phyloP scores from a whole-genome alignment of 2,888 invertebrate genomes.

The Nemurella pictetii region DNA sequence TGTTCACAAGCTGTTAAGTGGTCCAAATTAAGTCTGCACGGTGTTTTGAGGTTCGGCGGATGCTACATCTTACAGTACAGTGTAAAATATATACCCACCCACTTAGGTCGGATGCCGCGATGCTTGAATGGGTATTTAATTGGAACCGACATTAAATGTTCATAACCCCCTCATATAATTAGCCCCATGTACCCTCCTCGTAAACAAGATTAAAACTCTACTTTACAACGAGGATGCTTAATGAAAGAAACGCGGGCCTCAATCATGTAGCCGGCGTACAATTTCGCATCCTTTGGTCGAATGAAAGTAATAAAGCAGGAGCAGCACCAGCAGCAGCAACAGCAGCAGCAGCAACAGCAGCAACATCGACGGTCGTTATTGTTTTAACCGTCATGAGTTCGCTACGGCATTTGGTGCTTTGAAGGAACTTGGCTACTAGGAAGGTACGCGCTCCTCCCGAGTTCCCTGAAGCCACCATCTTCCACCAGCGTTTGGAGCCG shows the following conservation, averaged over 20 bases:
- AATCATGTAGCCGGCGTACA: not conserved
- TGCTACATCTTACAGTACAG: not conserved
- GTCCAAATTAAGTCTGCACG: not conserved
- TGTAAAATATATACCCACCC: not conserved
- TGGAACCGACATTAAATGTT: not conserved
- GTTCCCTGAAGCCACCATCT: not conserved
- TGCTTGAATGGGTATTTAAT: not conserved
- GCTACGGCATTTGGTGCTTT: not conserved
- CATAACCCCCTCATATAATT: not conserved
- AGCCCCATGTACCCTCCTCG: not conserved
- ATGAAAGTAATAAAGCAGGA: not conserved
- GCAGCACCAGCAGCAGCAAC: too few species aligned
- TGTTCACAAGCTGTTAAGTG: not conserved
- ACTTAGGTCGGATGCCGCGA: not conserved
- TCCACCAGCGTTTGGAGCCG: not conserved
- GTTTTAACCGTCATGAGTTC: conserved; percentile 10
- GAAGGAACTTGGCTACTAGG: not conserved
- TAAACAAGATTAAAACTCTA: not conserved
- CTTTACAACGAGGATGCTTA: not conserved
- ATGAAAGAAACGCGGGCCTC: not conserved
- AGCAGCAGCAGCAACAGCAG: too few species aligned
- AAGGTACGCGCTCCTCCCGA: not conserved
- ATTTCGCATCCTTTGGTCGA: not conserved
- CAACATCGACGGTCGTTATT: conserved; percentile 10
- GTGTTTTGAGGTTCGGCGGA: not conserved